phyloP scores from a whole-genome alignment of 2,797 vertebrate genomes.

The Spinus olivaceus region DNA sequence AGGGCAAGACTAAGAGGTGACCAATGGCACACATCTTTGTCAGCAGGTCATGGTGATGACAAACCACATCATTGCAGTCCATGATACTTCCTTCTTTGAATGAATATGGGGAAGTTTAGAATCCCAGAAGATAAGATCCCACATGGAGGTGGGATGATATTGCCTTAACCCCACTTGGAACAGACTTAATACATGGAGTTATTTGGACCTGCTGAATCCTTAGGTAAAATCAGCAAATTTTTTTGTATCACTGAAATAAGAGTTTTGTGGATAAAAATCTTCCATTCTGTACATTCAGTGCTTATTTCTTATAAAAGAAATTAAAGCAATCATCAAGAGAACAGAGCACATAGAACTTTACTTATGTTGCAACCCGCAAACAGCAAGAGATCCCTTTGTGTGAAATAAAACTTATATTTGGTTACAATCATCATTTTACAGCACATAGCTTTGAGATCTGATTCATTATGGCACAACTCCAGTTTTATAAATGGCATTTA shows the following conservation, averaged over 20 bases:
- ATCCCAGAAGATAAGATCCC: background rate
- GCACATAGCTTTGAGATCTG: background rate
- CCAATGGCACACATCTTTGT: background rate
- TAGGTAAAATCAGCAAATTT: background rate
- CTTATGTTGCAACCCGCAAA: background rate
- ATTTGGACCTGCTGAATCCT: background rate
- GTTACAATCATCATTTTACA: background rate
- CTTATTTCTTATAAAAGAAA: background rate
- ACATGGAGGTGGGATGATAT: background rate
- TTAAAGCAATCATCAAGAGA: background rate
- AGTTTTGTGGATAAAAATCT: background rate
- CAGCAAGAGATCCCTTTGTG: background rate
- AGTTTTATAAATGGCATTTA: background rate
- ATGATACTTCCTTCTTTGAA: background rate
- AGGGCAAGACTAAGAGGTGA: background rate
- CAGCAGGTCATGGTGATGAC: background rate
- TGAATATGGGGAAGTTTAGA: background rate
- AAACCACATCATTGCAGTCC: background rate
- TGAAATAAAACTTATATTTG: background rate
- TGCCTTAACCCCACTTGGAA: background rate
- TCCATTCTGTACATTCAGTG: background rate
- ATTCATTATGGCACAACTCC: background rate
- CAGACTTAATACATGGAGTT: background rate
- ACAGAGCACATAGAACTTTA: background rate
- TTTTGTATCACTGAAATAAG: background rate